A percentile compares a stretch with the other conserved stretches of the same genome.
Conservation (phyloP, 2,797 vertebrate species). For the Myiotriccus ornatus region DNA sequence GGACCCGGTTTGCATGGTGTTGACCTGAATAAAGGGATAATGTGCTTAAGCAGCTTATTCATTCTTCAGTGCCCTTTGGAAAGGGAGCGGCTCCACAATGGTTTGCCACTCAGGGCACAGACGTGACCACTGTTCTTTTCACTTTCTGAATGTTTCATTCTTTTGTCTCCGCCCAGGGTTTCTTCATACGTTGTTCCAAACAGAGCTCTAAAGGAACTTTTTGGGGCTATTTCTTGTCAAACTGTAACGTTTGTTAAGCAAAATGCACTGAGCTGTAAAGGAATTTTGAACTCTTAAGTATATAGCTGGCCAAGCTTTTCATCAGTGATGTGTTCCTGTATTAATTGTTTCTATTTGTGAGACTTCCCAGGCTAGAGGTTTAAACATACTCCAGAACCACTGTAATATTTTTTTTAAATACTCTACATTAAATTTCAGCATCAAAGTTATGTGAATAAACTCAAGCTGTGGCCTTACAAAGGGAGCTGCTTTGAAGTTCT, state of each 20-base stretch:
- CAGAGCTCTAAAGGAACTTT: slow-evolving; percentile 42
- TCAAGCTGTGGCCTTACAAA: neutral
- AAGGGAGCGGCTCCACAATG: slow-evolving; percentile 26
- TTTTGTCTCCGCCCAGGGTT: neutral
- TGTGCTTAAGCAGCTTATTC: slow-evolving; percentile 63
- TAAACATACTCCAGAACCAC: neutral
- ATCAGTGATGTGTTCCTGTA: slow-evolving; percentile 9
- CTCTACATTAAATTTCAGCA: neutral
- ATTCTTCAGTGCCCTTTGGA: slow-evolving; percentile 49
- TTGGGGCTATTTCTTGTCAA: slow-evolving; percentile 39
- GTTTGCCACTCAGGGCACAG: slow-evolving; percentile 31
- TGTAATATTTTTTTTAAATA: neutral
- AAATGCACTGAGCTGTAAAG: slow-evolving; percentile 61
- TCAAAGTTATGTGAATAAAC: neutral
- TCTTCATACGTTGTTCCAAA: slow-evolving; percentile 40
- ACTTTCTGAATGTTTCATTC: slow-evolving; percentile 53
- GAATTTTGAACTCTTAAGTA: slow-evolving; percentile 39
- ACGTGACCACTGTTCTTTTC: slow-evolving; percentile 63
- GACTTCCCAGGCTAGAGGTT: slow-evolving; percentile 20
- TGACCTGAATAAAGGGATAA: slow-evolving; percentile 68
- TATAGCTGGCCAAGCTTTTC: slow-evolving; percentile 39
- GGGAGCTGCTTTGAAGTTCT: neutral
- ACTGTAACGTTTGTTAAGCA: slow-evolving; percentile 47
- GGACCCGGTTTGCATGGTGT: slow-evolving; percentile 32
- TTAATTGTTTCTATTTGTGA: slow-evolving; percentile 33